Percentiles rank a stretch among this genome's conserved stretches.
phyloP scores from a whole-genome alignment of 1,140 invertebrate species.

The Dreissena polymorpha region DNA sequence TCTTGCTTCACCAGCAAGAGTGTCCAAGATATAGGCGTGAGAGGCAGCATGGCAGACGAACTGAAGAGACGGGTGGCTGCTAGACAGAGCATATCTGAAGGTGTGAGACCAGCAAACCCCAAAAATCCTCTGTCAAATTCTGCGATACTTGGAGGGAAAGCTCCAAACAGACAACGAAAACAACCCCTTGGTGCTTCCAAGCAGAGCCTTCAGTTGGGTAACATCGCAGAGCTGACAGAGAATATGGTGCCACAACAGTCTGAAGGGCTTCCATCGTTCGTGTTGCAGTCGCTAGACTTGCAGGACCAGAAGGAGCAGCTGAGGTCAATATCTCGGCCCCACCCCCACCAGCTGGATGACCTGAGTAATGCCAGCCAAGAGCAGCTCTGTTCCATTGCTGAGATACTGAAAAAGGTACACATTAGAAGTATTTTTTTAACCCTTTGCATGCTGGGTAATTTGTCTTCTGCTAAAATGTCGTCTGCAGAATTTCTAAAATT shows the following conservation, averaged over 20 bases:
- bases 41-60: conserved; percentile 48
- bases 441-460: too few relatives aligned
- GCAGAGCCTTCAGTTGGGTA: background rate
- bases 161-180: too few relatives aligned
- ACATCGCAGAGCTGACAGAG: conserved; percentile 31
- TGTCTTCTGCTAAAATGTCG: too few relatives aligned
- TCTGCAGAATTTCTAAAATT: too few relatives aligned
- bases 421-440: background rate
- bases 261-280: conserved; percentile 43
- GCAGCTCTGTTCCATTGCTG: conserved; percentile 47
- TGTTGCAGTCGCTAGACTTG: conserved; percentile 48
- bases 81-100: conserved; percentile 44
- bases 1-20: background rate
- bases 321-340: conserved; percentile 44
- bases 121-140: too few relatives aligned
- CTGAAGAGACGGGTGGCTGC: conserved; percentile 16
- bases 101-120: background rate
- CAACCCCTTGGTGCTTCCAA: too few relatives aligned
- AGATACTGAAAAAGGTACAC: conserved; percentile 51
- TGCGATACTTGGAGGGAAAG: too few relatives aligned
- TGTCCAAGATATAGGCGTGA: background rate
- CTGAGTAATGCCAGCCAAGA: conserved; percentile 48
- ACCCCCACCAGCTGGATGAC: conserved; percentile 49
- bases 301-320: conserved; percentile 49
- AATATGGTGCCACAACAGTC: conserved; percentile 37